Conservation (phyloP, 35 echinoderm and acorn worm genomes). For the Anneissia japonica region DNA sequence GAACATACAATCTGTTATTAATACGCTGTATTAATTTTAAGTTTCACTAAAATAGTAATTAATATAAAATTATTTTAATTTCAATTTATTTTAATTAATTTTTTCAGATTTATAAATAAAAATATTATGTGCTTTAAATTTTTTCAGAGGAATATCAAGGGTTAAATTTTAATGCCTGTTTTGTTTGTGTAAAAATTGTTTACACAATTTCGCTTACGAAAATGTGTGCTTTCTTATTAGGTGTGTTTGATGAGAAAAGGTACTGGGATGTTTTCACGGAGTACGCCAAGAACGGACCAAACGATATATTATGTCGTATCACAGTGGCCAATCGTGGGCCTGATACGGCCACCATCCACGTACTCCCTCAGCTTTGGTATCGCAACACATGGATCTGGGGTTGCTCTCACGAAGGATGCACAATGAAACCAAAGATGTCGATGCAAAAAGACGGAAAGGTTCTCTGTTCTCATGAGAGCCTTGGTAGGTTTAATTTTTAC, state of each 20-base stretch:
- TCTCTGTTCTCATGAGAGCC: slow-evolving; percentile 56
- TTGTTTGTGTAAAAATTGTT: too few species aligned
- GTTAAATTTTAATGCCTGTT: too few species aligned
- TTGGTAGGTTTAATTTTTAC: slow-evolving; percentile 44
- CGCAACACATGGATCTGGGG: slow-evolving; percentile 99
- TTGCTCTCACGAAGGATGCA: slow-evolving; percentile 87
- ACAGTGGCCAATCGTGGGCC: slow-evolving; percentile 88
- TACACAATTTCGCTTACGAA: too few species aligned
- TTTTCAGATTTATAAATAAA: too few species aligned
- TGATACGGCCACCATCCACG: slow-evolving; percentile 90
- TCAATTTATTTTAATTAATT: too few species aligned
- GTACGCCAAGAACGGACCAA: slow-evolving; percentile 93
- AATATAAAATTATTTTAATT: too few species aligned
- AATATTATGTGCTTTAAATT: too few species aligned
- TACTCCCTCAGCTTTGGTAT: slow-evolving; percentile 79
- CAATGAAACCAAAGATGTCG: slow-evolving; percentile 80
- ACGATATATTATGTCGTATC: slow-evolving; percentile 82
- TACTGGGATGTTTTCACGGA: slow-evolving; percentile 97
- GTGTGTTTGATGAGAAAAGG: slow-evolving; percentile 73
- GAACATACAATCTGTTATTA: too few species aligned
- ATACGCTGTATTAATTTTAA: too few species aligned
- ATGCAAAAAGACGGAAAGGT: slow-evolving; percentile 78
- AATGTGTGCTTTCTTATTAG: too few species aligned
- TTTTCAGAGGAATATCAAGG: too few species aligned
- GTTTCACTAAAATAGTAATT: too few species aligned